Evolutionary conservation across 2,888 invertebrate species (phyloP).

Genomic region (Doris montereyensis): DNA sequence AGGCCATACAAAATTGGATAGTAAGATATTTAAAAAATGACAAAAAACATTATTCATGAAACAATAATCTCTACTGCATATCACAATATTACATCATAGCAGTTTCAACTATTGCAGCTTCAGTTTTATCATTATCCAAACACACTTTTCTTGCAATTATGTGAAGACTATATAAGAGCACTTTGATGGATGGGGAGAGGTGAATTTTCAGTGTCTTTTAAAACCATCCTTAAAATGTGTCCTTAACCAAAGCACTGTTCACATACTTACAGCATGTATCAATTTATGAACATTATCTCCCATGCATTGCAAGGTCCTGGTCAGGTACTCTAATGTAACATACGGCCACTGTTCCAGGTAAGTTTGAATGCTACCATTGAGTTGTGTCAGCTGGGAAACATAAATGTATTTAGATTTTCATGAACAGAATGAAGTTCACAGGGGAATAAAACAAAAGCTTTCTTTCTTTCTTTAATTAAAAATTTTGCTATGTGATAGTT

Average conservation of each 20-base stretch:
- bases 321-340: conserved; percentile 58
- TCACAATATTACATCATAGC: too few relatives aligned
- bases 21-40: too few relatives aligned
- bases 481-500: not conserved
- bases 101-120: too few relatives aligned
- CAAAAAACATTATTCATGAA: too few relatives aligned
- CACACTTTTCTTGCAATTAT: too few relatives aligned
- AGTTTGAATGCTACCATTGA: conserved; percentile 44
- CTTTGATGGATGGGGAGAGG: too few relatives aligned
- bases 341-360: conserved; percentile 61
- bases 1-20: too few relatives aligned
- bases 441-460: not conserved
- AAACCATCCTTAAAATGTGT: not conserved
- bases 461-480: not conserved
- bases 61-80: too few relatives aligned
- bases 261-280: conserved; percentile 61
- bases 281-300: conserved; percentile 60
- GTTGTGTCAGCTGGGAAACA: conserved; percentile 44
- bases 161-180: too few relatives aligned
- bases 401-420: not conserved
- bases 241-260: too few relatives aligned
- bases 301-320: conserved; percentile 56
- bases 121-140: too few relatives aligned
- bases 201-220: too few relatives aligned
- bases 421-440: not conserved